Conservation (phyloP, 2,888 invertebrate species). For the Ochropacha duplaris region DNA sequence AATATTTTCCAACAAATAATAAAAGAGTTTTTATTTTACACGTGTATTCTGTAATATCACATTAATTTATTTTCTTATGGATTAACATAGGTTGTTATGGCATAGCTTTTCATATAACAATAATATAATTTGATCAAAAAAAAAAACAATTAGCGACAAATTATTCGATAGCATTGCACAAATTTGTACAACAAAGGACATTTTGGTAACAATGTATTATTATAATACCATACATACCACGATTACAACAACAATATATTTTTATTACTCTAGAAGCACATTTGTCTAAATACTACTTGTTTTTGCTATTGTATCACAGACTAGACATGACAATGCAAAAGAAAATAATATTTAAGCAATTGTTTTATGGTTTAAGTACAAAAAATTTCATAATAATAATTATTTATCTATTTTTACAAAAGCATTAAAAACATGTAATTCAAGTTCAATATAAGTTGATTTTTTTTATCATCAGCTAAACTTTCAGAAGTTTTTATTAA, state of each 20-base stretch:
- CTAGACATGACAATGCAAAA: background rate
- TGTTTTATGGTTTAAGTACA: background rate
- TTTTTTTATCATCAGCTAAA: too few relatives aligned
- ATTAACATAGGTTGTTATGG: slow-evolving; percentile 1
- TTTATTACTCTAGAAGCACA: background rate
- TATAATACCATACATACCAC: background rate
- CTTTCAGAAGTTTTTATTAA: too few relatives aligned
- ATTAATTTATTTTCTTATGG: background rate
- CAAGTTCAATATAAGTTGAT: too few relatives aligned
- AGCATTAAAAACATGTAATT: background rate
- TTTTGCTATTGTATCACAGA: background rate
- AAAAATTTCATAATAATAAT: background rate
- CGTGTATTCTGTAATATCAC: background rate
- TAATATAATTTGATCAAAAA: slow-evolving; percentile 1
- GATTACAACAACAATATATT: background rate
- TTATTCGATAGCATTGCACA: background rate
- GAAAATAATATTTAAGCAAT: background rate
- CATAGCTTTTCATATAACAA: background rate
- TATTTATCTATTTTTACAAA: background rate
- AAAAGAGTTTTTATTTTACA: background rate
- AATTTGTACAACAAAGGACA: background rate
- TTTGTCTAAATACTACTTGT: background rate
- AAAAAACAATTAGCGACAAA: background rate
- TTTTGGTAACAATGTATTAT: too few relatives aligned
- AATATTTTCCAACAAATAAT: background rate